Conservation (phyloP, 2,888 invertebrate genomes). For the Nephrotoma appendiculata region DNA sequence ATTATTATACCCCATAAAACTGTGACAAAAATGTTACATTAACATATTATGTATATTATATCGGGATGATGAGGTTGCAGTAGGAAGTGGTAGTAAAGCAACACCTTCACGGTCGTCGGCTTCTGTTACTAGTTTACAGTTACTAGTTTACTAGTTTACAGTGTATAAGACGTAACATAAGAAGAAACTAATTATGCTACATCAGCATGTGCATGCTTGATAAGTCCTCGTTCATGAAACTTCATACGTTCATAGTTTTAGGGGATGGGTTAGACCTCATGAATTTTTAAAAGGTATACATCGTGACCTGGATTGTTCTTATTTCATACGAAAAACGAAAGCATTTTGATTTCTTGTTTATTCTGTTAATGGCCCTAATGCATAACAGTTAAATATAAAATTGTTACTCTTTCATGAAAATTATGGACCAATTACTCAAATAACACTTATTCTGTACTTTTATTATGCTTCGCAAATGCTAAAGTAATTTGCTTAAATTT, state of each 20-base stretch:
- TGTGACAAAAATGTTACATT: neutral
- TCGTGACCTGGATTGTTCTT: neutral
- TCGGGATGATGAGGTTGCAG: neutral
- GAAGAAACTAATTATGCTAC: neutral
- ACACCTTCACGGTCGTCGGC: neutral
- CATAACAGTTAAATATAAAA: neutral
- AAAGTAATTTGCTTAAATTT: neutral
- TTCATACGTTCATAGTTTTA: neutral
- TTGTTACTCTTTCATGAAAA: neutral
- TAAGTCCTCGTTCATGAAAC: neutral
- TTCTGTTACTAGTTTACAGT: too few species aligned
- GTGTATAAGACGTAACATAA: too few species aligned
- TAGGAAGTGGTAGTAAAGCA: neutral
- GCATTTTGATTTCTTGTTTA: neutral
- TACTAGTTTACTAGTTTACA: too few species aligned
- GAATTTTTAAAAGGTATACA: neutral
- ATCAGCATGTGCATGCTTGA: neutral
- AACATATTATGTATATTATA: neutral
- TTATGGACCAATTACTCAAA: neutral
- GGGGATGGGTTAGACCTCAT: neutral
- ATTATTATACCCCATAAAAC: neutral
- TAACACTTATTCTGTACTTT: neutral
- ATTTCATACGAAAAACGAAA: neutral
- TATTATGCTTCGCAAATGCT: neutral
- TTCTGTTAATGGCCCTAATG: neutral